Base-by-base conservation (phyloP, 2,888 invertebrate species). In the Lycophotia porphyrea region DNA sequence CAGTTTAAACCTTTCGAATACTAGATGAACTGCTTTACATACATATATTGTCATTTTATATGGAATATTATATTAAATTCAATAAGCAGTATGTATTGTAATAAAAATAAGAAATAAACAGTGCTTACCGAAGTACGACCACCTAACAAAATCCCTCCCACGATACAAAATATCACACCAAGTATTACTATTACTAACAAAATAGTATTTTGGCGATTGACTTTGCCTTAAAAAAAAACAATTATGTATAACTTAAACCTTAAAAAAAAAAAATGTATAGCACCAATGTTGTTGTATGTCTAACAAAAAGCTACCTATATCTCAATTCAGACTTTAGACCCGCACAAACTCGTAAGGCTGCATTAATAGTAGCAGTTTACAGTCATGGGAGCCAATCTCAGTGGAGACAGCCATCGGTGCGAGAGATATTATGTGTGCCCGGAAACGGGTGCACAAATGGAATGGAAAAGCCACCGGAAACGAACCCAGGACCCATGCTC, bases 81-180 rank as follows among this genome's bases (percentile, higher is more conserved):
- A 21, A 15, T 47, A 39, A 27, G 1, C 27, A 66, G 4, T n/a
- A n/a, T 21, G 15, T 36, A 21, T 27, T 71, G 1, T 18, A 34
- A 5, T 24, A 49, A 71, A 55, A n/a, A 39, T n/a, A 13, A 71
- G n/a, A 39, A 72, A 31, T 18, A 61, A 47, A 34, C n/a, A 44
- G 13, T 69, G 9, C 69, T 81, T 70, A 81, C 81, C 65, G 42
- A 11, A 24, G 5, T 49, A 49, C 31, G 47, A 15, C 0, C 34
- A 44, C 9, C 15, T 21, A 78, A 4, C 24, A 81, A 27, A 44
- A 73, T 31, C 36, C 52, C 47, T 27, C 84, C 84, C 8, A 47
- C 27, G 24, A 71, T 15, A 21, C 15, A 31, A 27, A 8, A 11
- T 24, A 70, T 0, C 9, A 69, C 24, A 49, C 78, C 44, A 13